Evolutionary conservation across 2,888 invertebrate species (phyloP).

Genomic region (Monoplex corrugatus): DNA sequence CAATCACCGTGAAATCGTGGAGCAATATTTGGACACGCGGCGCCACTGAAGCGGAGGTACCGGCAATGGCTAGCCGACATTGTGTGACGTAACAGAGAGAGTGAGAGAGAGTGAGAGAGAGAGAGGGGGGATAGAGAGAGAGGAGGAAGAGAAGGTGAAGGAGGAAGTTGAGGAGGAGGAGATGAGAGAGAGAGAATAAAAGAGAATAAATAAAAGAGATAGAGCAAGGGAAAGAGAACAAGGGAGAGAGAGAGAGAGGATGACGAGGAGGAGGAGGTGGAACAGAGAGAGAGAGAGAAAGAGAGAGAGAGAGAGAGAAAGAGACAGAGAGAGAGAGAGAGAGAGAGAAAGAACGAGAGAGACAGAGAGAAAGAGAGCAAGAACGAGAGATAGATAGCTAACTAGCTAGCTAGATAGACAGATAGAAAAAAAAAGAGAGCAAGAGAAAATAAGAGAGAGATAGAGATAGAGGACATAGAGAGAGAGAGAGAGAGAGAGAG

Average conservation of each 20-base stretch:
- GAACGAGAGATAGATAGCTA: not conserved
- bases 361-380: not conserved
- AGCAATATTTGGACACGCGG: constrained; percentile 49
- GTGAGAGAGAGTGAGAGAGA: not conserved
- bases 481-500: too few relatives aligned
- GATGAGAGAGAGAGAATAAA: too few relatives aligned
- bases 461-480: not conserved
- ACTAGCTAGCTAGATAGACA: not conserved
- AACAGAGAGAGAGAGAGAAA: constrained; percentile 1
- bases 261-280: not conserved
- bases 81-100: constrained; percentile 29
- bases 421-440: not conserved
- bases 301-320: constrained; percentile 45
- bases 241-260: constrained; percentile 38
- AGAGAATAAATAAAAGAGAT: too few relatives aligned
- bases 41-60: constrained; percentile 19
- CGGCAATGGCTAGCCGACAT: not conserved
- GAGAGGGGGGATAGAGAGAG: not conserved
- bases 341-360: constrained; percentile 25
- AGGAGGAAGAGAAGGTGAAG: not conserved
- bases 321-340: constrained; percentile 10
- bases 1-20: constrained; percentile 42
- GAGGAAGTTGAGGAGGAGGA: too few relatives aligned
- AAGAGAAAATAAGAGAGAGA: not conserved
- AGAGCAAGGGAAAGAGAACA: constrained; percentile 9